phyloP scores from a whole-genome alignment of 2,888 invertebrate species.

The Plebejus melissa region DNA sequence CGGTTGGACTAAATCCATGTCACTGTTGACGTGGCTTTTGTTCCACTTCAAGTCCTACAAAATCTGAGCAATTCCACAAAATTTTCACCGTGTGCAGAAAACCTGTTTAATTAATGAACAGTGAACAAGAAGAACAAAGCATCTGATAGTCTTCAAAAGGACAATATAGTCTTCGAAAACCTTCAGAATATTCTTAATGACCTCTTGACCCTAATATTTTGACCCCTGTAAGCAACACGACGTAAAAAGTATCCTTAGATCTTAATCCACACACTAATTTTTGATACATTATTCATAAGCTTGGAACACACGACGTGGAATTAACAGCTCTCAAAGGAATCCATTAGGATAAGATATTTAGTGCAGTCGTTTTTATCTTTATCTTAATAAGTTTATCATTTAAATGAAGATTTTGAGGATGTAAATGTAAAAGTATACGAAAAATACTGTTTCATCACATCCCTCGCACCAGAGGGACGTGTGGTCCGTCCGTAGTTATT shows the following conservation, averaged over 20 bases:
- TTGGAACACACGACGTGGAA: constrained; percentile 35
- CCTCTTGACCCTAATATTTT: neutral
- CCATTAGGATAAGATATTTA: constrained; percentile 51
- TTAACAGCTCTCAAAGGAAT: constrained; percentile 48
- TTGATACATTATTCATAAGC: constrained; percentile 33
- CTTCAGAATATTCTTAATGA: neutral
- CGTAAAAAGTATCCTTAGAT: constrained; percentile 1
- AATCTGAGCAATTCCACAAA: too few species aligned
- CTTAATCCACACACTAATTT: constrained; percentile 27
- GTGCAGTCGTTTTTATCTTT: constrained; percentile 25
- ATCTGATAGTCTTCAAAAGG: too few species aligned
- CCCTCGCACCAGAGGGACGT: too few species aligned
- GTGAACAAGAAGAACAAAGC: too few species aligned
- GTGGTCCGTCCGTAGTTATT: too few species aligned
- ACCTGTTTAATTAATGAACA: too few species aligned
- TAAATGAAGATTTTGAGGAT: neutral
- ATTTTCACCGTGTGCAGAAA: too few species aligned
- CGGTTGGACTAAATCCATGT: too few species aligned
- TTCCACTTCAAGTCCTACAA: too few species aligned
- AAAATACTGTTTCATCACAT: too few species aligned
- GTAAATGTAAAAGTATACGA: neutral
- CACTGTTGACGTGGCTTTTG: too few species aligned
- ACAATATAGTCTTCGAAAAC: too few species aligned
- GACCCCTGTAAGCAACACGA: neutral
- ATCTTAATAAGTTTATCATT: constrained; percentile 21